phyloP scores from a whole-genome alignment of 2,888 invertebrate species.

The Cartodere bifasciata region DNA sequence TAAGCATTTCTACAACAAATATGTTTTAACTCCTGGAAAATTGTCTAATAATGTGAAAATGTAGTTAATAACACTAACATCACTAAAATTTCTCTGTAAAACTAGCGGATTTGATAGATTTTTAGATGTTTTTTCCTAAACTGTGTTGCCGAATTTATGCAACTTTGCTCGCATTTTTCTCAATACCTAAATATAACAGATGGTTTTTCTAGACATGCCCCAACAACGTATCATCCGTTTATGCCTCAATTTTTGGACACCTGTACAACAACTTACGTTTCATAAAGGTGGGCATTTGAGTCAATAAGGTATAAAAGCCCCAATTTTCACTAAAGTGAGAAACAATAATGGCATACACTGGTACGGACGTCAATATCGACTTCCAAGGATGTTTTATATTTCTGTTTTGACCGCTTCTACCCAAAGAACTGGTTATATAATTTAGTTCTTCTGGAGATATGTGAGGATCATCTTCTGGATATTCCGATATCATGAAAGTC shows the following conservation, averaged over 20 bases:
- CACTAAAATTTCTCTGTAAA: too few species aligned
- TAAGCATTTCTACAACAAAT: constrained; percentile 54
- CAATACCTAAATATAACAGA: too few species aligned
- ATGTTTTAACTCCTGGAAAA: too few species aligned
- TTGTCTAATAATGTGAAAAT: too few species aligned
- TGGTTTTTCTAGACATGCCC: too few species aligned
- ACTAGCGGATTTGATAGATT: too few species aligned
- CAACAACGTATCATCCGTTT: too few species aligned
- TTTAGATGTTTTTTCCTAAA: too few species aligned
- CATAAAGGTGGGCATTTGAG: constrained; percentile 72
- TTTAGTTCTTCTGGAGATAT: constrained; percentile 61
- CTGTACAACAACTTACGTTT: constrained; percentile 49
- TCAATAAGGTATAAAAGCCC: constrained; percentile 79
- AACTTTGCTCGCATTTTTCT: too few species aligned
- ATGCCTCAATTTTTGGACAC: too few species aligned
- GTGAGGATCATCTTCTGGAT: constrained; percentile 59
- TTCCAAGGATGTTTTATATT: constrained; percentile 62
- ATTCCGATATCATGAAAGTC: constrained; percentile 57
- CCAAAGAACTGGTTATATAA: constrained; percentile 54
- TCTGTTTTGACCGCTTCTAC: constrained; percentile 35
- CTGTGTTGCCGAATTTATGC: too few species aligned
- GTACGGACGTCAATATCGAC: constrained; percentile 57
- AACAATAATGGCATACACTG: constrained; percentile 73
- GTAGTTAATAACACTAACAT: too few species aligned
- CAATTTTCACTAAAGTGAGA: constrained; percentile 83